Conservation (phyloP, 2,113 vertebrate species). For the pig (Sus scrofa) region T2T-Sscrofa CM000825.6:31513501-31514000, state of each 20-base stretch:
- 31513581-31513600: neutral
- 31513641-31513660: slow-evolving; percentile 6
- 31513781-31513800: neutral
- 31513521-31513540: neutral
- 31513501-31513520: neutral
- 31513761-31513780: neutral
- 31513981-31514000: neutral
- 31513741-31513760: neutral
- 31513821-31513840: neutral
- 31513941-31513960: neutral
- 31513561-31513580: neutral
- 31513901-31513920: neutral
- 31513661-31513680: neutral
- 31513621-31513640: neutral
- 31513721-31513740: slow-evolving; percentile 13
- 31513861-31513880: neutral
- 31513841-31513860: neutral
- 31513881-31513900: neutral
- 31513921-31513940: neutral
- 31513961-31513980: neutral
- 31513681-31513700: neutral
- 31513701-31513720: slow-evolving; percentile 25
- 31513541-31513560: neutral
- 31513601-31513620: neutral
- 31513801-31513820: neutral